phyloP scores from a whole-genome alignment of 2,888 invertebrate genomes.

The Hirtodrosophila trivittata region DNA sequence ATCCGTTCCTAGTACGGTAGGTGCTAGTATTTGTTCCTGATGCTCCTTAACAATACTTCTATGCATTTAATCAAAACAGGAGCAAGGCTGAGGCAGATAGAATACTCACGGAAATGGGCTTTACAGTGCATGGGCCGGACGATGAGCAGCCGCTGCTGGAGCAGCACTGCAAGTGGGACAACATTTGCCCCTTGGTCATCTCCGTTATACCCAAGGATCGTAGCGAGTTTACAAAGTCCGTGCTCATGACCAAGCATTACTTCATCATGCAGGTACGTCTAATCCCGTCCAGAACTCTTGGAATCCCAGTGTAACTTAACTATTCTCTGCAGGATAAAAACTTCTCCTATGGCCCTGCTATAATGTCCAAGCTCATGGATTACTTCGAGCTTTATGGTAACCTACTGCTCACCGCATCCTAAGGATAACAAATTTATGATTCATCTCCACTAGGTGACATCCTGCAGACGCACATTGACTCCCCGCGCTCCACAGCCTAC shows the following conservation, averaged over 20 bases:
- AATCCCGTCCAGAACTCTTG: no score
- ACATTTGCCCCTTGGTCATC: conserved; percentile 85
- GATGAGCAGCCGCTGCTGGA: conserved; percentile 66
- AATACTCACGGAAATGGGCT: conserved; percentile 66
- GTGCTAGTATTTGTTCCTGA: not conserved
- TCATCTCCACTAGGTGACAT: conserved; percentile 84
- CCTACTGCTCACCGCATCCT: no score
- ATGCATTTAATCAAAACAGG: conserved; percentile 30
- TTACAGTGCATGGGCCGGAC: conserved; percentile 64
- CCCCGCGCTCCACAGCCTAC: conserved; percentile 91
- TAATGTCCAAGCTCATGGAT: conserved; percentile 88
- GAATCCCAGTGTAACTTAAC: not conserved
- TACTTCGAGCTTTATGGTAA: conserved; percentile 86
- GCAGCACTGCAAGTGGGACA: conserved; percentile 83
- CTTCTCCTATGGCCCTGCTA: conserved; percentile 91
- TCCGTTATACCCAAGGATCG: conserved; percentile 86
- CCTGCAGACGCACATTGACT: conserved; percentile 91
- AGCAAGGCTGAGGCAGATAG: conserved; percentile 69
- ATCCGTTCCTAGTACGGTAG: conserved; percentile 89
- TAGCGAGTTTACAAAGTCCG: conserved; percentile 85
- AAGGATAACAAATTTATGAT: not conserved
- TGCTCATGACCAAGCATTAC: conserved; percentile 85
- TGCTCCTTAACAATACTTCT: not conserved
- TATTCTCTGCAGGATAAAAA: conserved; percentile 87
- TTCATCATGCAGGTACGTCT: conserved; percentile 86